Evolutionary conservation across 2,797 vertebrate genomes (phyloP), one percentile per base, ranked within the genome.

Genomic region (Pampus argenteus): DNA sequence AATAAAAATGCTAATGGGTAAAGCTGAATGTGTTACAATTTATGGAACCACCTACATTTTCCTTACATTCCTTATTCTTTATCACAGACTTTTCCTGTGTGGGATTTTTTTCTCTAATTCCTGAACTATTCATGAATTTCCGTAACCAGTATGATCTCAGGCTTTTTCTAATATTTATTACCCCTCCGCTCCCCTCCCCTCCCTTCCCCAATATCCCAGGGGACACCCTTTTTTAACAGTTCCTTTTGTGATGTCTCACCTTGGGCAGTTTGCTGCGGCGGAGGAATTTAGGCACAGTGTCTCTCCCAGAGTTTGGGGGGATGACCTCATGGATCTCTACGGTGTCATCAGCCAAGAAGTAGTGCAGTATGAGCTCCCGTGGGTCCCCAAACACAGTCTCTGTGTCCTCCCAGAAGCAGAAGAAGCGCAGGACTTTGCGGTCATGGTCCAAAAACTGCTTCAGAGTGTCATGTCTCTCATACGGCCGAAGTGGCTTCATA

Each of bases 301-400:
- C 93, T 56, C 93, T 89, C 31, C 97, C 96, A 6, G 95, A 93
- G 86, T 97, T 97, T 2, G 79, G 59, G n/a, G 90, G 69, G 45
- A 91, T 17, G 14, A 95, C 40, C 91, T 98, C 96, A 45, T 78
- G 88, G 72, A 99, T 92, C 90, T 97, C 96, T 14, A 98, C 72
- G 38, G 97, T 98, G 89, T 97, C 96, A 69, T 98, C 96, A 34
- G 93, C 84, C 79, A 99, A 92, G 80, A 94, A 98, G 82, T 98
- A 98, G 87, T 92, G 94, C 66, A 99, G 87, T 10, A 95, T 20
- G 17, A 98, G 92, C 61, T 97, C 90, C 66, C 94, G 91, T 0
- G 61, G 78, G 54, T 95, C 95, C 6, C 92, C 92, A 49, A 89
- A 93, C 56, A 71, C 0, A 2, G 62, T 92, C 20, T 82, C 78